Evolutionary conservation across 2,113 vertebrate genomes (phyloP), one percentile per base, ranked within the genome.

Genomic region (Epinephelus fuscoguttatus): DNA sequence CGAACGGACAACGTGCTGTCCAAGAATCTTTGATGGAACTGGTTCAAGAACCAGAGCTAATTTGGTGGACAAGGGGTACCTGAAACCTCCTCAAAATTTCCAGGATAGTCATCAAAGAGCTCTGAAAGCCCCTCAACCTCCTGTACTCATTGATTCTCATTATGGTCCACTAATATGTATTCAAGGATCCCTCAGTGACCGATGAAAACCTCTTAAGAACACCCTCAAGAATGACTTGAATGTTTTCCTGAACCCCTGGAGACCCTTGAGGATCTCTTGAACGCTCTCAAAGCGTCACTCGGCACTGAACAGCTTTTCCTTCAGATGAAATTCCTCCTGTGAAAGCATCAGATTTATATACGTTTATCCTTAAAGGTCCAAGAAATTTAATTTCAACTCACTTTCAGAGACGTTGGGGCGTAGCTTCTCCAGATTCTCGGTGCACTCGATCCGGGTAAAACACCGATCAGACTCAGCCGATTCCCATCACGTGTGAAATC

Each of bases 401-500:
- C 97, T 88, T 96, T 94, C 15, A 96, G 86, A 2, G 93, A 88
- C 3, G 62, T 40, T 1, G 96, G 93, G 1, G 56, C 13, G 75
- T 97, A 93, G 87, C 63, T 88, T 27, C 92, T 94, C 96, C 96
- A 97, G 18, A 96, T 92, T 1, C 67, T 40, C 0, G 94, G 91
- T 4, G 86, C 81, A 0, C 21, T 2, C 2, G 82, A 21, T 0
- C 80, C 45, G 0, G 94, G 94, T 50, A 49, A 25, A 0, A 88
- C 91, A 5, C 61, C 40, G 42, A 97, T 6, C 70, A 79, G 67
- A 73, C 95, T 96, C 40, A 59, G 7, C 0, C 90, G 81, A 85
- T 89, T 93, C 25, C 94, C 95, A 0, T 97, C 95, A 11, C 75
- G 90, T 2, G 89, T 85, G 21, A 96, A 96, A 81, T 97, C 96